Base-by-base conservation (phyloP, 1,140 invertebrate species). In the Micrasema minimum region DNA sequence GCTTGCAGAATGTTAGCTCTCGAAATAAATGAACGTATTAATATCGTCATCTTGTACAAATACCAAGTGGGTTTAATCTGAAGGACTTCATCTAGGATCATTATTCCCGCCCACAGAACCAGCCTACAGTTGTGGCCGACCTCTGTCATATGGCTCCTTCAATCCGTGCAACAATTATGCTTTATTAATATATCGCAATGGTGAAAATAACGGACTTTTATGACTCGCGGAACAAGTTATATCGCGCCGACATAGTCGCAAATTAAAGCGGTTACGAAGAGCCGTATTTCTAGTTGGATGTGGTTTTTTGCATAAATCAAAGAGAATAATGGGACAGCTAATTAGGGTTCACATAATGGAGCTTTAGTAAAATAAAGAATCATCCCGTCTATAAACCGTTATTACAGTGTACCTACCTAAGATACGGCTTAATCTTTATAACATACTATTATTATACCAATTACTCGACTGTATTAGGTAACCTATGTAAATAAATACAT, bases 21-120 rank as follows among this genome's bases (percentile, higher is more conserved):
- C 7, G 7, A 31, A 31, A 31, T 31, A 4, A 31, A 31, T 31
- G 2, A 7, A 31, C 26, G 26, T 31, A 31, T 48, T 12, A 14
- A 53, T 59, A 59, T 59, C 16, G 35, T 22, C 35, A 59, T 53
- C 7, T 35, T 22, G 35, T 20, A 22, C 57, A 22, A 41, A 16
- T 61, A 43, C 11, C 22, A 14, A 46, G 59, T 64, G 59, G 59
- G 59, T 46, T 35, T 45, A 3, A n/a, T 12, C 22, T 41, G 59
- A 64, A 64, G 59, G 59, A 64, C 59, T 64, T 64, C 43, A 23
- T 31, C 59, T 45, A 46, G 41, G 59, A 64, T 22, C 43, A 26
- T 37, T 64, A 16, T 26, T 64, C 41, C 16, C 59, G 5, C 59
- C 59, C 59, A 64, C 59, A 2, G 2, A 16, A 46, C 14, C 59